Conservation (phyloP, 2,113 vertebrate species). For the Brachyistius frenatus region DNA sequence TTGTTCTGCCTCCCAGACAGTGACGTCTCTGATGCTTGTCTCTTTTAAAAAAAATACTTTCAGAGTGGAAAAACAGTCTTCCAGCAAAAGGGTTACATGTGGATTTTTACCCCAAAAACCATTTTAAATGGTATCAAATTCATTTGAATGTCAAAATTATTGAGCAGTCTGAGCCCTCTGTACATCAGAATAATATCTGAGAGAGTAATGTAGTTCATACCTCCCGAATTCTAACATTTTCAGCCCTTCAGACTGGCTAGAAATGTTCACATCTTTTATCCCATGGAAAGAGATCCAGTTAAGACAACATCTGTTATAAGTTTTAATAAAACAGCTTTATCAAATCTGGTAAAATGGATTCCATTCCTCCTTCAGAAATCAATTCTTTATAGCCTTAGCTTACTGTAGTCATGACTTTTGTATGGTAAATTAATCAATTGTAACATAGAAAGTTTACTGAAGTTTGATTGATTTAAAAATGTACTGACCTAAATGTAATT, state of each 20-base stretch:
- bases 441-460: not conserved
- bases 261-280: not conserved
- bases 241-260: not conserved
- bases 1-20: slow-evolving; percentile 10
- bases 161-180: not conserved
- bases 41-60: slow-evolving; percentile 17
- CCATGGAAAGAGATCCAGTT: not conserved
- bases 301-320: not conserved
- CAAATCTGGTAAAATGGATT: not conserved
- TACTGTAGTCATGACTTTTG: not conserved
- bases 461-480: too few species aligned
- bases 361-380: not conserved
- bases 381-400: not conserved
- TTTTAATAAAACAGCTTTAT: not conserved
- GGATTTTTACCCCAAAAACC: slow-evolving; percentile 5
- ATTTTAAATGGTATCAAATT: slow-evolving; percentile 9
- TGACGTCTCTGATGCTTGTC: slow-evolving; percentile 37
- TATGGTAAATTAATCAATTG: not conserved
- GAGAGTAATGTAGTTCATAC: not conserved
- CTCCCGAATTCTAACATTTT: not conserved
- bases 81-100: slow-evolving; percentile 14
- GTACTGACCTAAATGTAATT: too few species aligned
- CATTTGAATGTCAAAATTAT: not conserved
- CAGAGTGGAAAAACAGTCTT: slow-evolving; percentile 16
- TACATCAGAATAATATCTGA: slow-evolving; percentile 17